phyloP scores from a whole-genome alignment of 2,113 vertebrate species.

The Erythrocercus mccallii region DNA sequence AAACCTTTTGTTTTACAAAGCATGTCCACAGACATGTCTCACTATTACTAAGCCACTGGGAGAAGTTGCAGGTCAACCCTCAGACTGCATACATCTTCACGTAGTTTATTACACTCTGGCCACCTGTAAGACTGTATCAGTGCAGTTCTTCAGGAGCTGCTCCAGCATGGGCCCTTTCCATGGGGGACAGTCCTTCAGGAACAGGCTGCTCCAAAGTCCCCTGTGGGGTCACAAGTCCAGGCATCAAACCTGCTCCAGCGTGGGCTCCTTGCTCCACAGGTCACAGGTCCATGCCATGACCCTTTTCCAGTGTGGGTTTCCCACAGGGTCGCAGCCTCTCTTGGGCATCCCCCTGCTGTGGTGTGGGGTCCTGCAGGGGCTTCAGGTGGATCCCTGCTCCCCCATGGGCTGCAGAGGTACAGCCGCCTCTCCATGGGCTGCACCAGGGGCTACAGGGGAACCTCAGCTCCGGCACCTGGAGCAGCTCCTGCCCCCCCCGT shows the following conservation, averaged over 20 bases:
- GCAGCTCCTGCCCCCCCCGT: fast-evolving
- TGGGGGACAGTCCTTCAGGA: neutral
- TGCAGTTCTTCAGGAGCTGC: neutral
- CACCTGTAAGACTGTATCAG: too few species aligned
- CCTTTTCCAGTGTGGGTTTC: neutral
- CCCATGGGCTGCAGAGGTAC: neutral
- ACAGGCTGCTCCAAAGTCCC: neutral
- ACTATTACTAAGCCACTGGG: too few species aligned
- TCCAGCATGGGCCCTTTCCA: neutral
- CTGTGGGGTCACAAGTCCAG: neutral
- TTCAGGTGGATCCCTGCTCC: neutral
- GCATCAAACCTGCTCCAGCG: fast-evolving
- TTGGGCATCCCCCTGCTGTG: neutral
- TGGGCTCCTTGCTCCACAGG: neutral
- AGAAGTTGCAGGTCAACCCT: too few species aligned
- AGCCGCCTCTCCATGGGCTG: neutral
- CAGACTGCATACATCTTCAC: too few species aligned
- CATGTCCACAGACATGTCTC: too few species aligned
- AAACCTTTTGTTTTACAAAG: too few species aligned
- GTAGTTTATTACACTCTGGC: too few species aligned
- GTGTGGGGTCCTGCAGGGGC: neutral
- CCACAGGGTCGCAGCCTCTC: neutral
- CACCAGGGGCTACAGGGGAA: neutral
- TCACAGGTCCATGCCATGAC: neutral
- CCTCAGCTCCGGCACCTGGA: neutral